Evolutionary conservation across 2,888 invertebrate genomes (phyloP).

Genomic region (Girardia tigrina): DNA sequence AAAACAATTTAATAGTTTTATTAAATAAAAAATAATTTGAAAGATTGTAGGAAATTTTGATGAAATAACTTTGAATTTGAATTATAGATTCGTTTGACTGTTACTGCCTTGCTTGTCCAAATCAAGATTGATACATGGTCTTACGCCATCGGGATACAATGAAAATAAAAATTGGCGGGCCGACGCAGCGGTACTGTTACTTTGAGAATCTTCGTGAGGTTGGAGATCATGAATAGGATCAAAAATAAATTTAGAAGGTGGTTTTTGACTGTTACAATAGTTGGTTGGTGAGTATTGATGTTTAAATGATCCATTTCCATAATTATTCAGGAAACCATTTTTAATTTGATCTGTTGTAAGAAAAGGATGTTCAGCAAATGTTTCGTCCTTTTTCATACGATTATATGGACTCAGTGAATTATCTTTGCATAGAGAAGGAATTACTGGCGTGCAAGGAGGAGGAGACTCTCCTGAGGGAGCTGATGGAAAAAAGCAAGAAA

Average conservation of each 20-base stretch:
- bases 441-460: neutral
- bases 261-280: neutral
- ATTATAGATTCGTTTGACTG: slow-evolving; percentile 4
- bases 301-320: slow-evolving; percentile 12
- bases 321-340: neutral
- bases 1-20: neutral
- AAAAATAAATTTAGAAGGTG: slow-evolving; percentile 5
- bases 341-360: neutral
- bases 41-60: neutral
- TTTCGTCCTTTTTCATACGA: neutral
- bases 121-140: neutral
- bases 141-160: neutral
- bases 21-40: neutral
- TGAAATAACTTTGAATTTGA: neutral
- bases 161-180: slow-evolving; percentile 20
- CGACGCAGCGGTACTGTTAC: slow-evolving; percentile 8
- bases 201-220: neutral
- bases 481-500: neutral
- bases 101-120: neutral
- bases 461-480: neutral
- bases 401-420: neutral
- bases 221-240: slow-evolving; percentile 6
- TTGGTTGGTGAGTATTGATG: neutral
- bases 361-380: slow-evolving; percentile 11
- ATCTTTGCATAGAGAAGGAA: neutral